Conservation (phyloP, 2,113 vertebrate species). For the Agapornis roseicollis region DNA sequence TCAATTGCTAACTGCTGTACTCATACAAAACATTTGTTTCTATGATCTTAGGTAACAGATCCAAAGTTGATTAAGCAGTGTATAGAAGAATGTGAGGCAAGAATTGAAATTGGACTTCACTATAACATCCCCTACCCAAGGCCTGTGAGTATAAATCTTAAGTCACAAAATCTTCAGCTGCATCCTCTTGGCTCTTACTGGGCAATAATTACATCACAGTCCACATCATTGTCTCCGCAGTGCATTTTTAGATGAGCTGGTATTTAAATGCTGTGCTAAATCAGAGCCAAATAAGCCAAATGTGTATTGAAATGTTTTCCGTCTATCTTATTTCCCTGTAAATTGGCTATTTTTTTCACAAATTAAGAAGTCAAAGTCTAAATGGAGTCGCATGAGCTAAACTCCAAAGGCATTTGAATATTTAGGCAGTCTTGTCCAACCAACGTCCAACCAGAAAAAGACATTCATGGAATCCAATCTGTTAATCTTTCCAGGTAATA, state of each 20-base stretch:
- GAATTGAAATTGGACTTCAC: conserved; percentile 94
- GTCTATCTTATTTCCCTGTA: background rate
- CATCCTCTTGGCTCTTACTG: background rate
- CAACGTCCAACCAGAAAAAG: background rate
- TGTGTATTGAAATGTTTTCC: background rate
- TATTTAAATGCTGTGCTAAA: background rate
- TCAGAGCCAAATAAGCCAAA: background rate
- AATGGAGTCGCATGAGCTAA: background rate
- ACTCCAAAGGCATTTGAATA: background rate
- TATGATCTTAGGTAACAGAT: conserved; percentile 81
- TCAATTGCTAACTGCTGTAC: background rate
- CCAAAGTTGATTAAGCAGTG: conserved; percentile 80
- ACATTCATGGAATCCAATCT: background rate
- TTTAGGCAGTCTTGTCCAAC: background rate
- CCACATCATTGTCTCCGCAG: background rate
- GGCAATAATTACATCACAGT: background rate
- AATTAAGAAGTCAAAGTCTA: background rate
- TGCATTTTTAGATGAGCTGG: background rate
- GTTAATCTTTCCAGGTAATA: background rate
- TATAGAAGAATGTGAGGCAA: conserved; percentile 89
- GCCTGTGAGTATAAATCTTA: conserved; percentile 81
- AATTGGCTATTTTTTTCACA: background rate
- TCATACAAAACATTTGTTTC: background rate
- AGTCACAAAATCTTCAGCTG: background rate
- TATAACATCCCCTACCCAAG: conserved; percentile 93